Conservation (phyloP, 2,113 vertebrate genomes). For the Dasyurus viverrinus region DNA sequence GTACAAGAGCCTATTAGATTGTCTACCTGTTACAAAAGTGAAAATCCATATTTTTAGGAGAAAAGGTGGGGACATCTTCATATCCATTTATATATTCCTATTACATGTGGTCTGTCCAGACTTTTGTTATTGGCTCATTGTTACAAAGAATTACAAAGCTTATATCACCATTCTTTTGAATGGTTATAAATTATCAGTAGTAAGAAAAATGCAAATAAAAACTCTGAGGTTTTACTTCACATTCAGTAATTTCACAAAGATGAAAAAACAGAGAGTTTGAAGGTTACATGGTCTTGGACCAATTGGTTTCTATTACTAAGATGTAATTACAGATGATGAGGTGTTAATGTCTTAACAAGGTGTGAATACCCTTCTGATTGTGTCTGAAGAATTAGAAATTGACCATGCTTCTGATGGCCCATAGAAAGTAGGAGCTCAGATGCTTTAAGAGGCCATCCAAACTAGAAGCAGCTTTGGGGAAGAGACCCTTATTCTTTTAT, state of each 20-base stretch:
- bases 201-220: not conserved
- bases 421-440: not conserved
- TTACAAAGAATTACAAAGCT: not conserved
- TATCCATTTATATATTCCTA: not conserved
- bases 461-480: not conserved
- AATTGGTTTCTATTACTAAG: not conserved
- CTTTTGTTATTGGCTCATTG: not conserved
- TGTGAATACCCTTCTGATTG: not conserved
- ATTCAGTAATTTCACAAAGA: not conserved
- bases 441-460: not conserved
- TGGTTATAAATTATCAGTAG: not conserved
- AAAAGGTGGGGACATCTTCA: not conserved
- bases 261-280: not conserved
- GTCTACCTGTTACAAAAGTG: not conserved
- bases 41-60: not conserved
- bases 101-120: not conserved
- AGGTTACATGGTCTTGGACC: not conserved
- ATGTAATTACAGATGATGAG: not conserved
- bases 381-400: not conserved
- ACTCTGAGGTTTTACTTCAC: not conserved
- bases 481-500: not conserved
- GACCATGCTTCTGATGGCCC: not conserved
- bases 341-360: not conserved
- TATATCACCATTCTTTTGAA: not conserved
- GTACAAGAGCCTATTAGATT: not conserved